Evolutionary conservation across 2,113 vertebrate genomes (phyloP), one percentile per base, ranked within the genome.

Genomic region (Sylvietta virens): DNA sequence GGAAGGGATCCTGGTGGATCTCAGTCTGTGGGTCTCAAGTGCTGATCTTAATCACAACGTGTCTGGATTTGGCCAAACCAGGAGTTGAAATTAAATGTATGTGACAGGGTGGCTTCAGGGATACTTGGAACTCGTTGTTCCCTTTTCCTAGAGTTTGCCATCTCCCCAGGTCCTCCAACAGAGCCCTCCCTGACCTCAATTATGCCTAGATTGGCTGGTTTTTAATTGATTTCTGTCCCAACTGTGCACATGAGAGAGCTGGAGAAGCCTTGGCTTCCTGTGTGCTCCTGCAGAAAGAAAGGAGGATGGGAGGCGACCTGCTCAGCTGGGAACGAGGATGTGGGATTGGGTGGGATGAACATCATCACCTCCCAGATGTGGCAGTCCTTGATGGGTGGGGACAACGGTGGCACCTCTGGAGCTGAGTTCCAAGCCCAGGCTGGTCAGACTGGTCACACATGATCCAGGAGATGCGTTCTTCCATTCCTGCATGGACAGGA

Each of bases 381-480:
- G 45, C 37, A 3, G 1, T 35, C 56, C 51, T 44, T 2, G 5
- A 2, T 37, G 70, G 19, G 2, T 66, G 66, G 47, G 71, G 27
- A 11, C 1, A 21, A 0, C 1, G 3, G 24, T 57, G 71, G 14
- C 58, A 50, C 40, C 54, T 73, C 48, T 54, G 23, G 70, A 40
- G 76, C n/a, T 31, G 6, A 9, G 16, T 15, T 26, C 66, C 76
- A 22, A 9, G 28, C 7, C 18, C 37, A 31, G 57, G 35, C 18
- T 16, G 57, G 4, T 39, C 40, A 26, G 10, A 5, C 3, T 28
- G n/a, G 5, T 58, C 57, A 26, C 6, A 11, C 10, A 0, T 20
- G 28, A 16, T 9, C 4, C 15, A 5, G 47, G 56, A 57, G 22
- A 5, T 6, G 20, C 0, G 0, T n/a, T 37, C 15, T 3, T 60